phyloP scores from a whole-genome alignment of 2,113 vertebrate species.

The Ibidorhyncha struthersii region DNA sequence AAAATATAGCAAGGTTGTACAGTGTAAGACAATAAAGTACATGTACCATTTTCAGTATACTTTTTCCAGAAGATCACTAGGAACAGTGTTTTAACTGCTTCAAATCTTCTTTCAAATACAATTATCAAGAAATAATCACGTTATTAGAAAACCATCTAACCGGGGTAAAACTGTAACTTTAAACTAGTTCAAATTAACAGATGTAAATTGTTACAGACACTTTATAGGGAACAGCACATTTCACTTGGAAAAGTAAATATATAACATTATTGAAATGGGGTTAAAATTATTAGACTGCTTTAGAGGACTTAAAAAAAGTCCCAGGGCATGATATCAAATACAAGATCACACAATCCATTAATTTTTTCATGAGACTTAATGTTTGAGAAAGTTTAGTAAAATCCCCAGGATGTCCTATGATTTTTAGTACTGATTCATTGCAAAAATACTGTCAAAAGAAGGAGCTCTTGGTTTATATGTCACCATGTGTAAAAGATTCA shows the following conservation, averaged over 20 bases:
- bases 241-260: neutral
- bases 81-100: neutral
- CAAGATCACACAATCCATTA: neutral
- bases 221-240: neutral
- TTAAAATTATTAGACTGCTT: constrained; percentile 2
- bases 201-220: neutral
- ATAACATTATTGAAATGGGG: neutral
- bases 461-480: neutral
- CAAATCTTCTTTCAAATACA: neutral
- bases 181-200: constrained; percentile 5
- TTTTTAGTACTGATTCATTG: neutral
- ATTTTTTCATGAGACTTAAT: neutral
- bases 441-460: neutral
- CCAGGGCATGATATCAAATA: neutral
- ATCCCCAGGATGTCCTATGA: neutral
- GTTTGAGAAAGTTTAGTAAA: neutral
- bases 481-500: neutral
- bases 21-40: neutral
- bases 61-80: neutral
- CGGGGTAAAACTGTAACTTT: neutral
- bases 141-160: constrained; percentile 15
- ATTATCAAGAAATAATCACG: constrained; percentile 1
- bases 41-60: neutral
- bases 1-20: neutral
- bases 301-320: neutral